Base-by-base conservation (phyloP, 2,888 invertebrate genomes). In the Pandemis heparana region DNA sequence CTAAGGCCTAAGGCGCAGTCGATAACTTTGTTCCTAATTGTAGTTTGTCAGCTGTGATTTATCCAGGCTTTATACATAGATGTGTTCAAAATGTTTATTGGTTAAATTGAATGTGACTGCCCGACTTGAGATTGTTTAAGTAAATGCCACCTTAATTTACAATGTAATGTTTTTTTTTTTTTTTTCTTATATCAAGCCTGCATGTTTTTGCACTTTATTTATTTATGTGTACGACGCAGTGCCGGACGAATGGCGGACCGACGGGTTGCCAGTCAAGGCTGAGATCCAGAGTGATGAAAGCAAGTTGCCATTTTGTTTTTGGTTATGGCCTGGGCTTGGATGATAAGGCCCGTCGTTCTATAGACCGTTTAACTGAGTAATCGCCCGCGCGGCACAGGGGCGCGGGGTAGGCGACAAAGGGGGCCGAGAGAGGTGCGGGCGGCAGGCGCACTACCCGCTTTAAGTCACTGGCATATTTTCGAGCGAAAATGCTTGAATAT, bases 201-300 rank as follows among this genome's bases (percentile, higher is more conserved):
- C 77, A 77, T 77, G 78, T 64, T 60, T 74, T 78, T 75, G 71
- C 62, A 71, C 74, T 83, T 75, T 84, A 23, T 56, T 23, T 56
- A 23, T 78, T 83, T 79, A 80, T 82, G 81, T 79, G 78, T 76
- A 79, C 77, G 81, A 43, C 78, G 79, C 89, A 92, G 92, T 89
- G 85, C 80, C 84, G 80, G 86, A 82, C 76, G 81, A 82, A 71
- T 89, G 89, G 90, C 78, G 75, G 75, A 75, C 71, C 56, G 74
- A 66, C 41, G 78, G 41, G 43, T 43, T 70, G 76, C 75, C 76
- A 56, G 78, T 90, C 80, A 92, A 92, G 83, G 76, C 77, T 72
- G 92, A 92, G 78, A 81, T 82, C 68, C 76, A 79, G 77, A 90
- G 88, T 84, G 93, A 92, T 80, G 92, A 94, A 91, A 88, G 94